Evolutionary conservation across 2,888 invertebrate species (phyloP), one percentile per base, ranked within the genome.

Genomic region (Zaprionus bogoriensis): DNA sequence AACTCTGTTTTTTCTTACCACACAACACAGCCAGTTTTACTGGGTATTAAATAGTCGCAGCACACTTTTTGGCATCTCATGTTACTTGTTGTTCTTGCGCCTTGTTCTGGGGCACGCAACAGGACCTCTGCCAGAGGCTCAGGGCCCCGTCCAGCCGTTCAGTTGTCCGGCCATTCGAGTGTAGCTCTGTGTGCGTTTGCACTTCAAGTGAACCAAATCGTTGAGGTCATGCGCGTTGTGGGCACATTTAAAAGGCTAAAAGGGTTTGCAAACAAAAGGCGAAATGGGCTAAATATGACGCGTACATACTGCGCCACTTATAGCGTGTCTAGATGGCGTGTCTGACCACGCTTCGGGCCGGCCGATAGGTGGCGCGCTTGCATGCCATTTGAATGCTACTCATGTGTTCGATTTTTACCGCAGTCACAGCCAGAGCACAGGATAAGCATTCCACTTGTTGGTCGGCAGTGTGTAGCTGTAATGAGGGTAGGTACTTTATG

Each of bases 211-310:
- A 75, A 75, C 73, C 79, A 84, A 83, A 83, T 75, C 74, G 86
- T 73, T 86, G 84, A 86, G 79, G 86, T 86, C 86, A 86, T 87
- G 84, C 84, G 76, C 78, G 79, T 87, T 81, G 72, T 48, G 74
- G 69, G 75, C 78, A 80, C 84, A 74, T 84, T 77, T 77, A 67
- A 64, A 63, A 69, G 66, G 69, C 68, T 63, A 77, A 83, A 83
- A 66, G 84, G 84, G 48, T 57, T 44, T 12, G 25, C 14, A 5
- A 42, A 32, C 17, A 47, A 36, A 30, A n/a, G n/a, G 28, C 38
- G 50, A 68, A 52, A 63, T 73, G 39, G 74, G 50, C 74, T 68
- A 73, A 72, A 57, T 68, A 60, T 64, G 74, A 27, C 28, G 22
- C 36, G 54, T 36, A 25, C 20, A 20, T n/a, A 22, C 14, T 6